phyloP scores from a whole-genome alignment of 1,140 invertebrate genomes.

The Drosophila arawakana region DNA sequence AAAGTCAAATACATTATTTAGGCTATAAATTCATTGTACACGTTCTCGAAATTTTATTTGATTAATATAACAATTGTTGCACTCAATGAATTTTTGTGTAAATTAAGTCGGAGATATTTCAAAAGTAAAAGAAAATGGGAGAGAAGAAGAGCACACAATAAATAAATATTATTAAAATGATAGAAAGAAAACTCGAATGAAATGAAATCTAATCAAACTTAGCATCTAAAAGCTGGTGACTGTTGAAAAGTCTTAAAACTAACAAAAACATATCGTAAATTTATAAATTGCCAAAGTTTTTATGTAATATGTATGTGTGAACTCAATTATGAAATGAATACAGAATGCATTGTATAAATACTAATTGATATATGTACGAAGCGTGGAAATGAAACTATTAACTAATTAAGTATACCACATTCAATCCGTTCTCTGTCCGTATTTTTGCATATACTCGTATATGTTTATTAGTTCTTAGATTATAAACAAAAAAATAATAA shows the following conservation, averaged over 20 bases:
- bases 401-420: conserved; percentile 27
- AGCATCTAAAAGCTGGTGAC: conserved; percentile 72
- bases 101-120: conserved; percentile 18
- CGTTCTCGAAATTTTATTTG: conserved; percentile 15
- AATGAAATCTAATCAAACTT: conserved; percentile 67
- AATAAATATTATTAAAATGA: conserved; percentile 24
- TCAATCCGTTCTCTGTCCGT: conserved; percentile 47
- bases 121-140: conserved; percentile 26
- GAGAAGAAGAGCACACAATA: conserved; percentile 54
- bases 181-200: conserved; percentile 13
- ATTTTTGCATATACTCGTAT: conserved; percentile 11
- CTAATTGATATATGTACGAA: conserved; percentile 24
- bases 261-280: conserved; percentile 83
- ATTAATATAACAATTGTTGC: conserved; percentile 29
- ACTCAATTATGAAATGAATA: conserved; percentile 33
- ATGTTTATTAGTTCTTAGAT: conserved; percentile 26
- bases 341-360: conserved; percentile 3
- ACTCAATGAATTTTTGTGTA: conserved; percentile 27
- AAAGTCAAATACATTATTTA: conserved; percentile 23
- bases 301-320: conserved; percentile 60
- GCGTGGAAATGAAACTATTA: conserved; percentile 18
- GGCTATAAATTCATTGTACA: conserved; percentile 15
- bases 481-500: background rate
- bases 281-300: conserved; percentile 83
- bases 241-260: conserved; percentile 82